Base-by-base conservation (phyloP, 2,888 invertebrate species). In the Sarcophaga rosellei region DNA sequence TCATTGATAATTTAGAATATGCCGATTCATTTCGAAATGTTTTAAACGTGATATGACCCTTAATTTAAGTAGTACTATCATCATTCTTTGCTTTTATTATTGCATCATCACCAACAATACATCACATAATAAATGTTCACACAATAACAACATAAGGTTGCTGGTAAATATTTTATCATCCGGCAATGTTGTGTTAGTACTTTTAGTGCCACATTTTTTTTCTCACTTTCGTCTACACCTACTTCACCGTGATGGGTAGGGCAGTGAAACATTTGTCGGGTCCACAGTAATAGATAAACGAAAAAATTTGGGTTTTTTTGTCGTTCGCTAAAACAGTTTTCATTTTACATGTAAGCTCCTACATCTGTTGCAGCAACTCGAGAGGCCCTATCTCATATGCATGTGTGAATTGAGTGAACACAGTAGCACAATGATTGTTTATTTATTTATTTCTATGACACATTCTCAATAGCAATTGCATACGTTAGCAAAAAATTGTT, bases 391-490 rank as follows among this genome's bases (percentile, higher is more conserved):
- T 35, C 8, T 53, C 12, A 53, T 53, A 53, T 53, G 53, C 12
- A 53, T 17, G 53, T 45, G 70, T 65, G 77, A n/a, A n/a, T n/a
- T 47, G 45, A 82, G 65, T 80, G 25, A 72, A 77, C 63, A 74
- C 73, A 68, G 69, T 35, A 10, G 35, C 8, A 57, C 78, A 74
- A 70, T 75, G 62, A 81, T 81, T 78, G 77, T 68, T 63, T 82
- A 79, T 82, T 85, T 61, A 45, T 78, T 61, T 72, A 25, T n/a
- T 47, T 61, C 47, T 59, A 70, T 74, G 69, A 47, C 62, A 82
- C 62, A 82, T 74, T 74, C 59, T 45, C 74, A 83, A 23, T 74
- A 83, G 86, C 69, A 83, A 23, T 74, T 86, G 86, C 73, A 83
- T 73, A 86, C 73, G 77, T 86, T 80, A 62, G 77, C 83, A 21